Base-by-base conservation (phyloP, 2,113 vertebrate species). In the Corapipo altera region DNA sequence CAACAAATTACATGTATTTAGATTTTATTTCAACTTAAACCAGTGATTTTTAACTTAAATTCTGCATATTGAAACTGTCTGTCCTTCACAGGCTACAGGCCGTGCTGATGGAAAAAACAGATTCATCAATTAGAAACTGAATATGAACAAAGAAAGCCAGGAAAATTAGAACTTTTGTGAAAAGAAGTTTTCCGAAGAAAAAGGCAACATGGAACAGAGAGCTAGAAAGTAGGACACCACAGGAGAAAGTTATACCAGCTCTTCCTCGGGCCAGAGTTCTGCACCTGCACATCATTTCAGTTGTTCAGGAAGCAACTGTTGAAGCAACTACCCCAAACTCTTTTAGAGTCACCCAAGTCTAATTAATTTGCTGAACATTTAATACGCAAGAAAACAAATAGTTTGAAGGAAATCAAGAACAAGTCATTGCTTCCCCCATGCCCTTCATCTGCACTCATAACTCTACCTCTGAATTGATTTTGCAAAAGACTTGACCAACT, bases 401-500 rank as follows among this genome's bases (percentile, higher is more conserved):
- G 76, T 62, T 46, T 70, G n/a, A 80, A 90, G 80, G 33, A 93
- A 89, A 77, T 32, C 51, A 64, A 77, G 46, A 14, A 32, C 52
- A 84, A 87, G 57, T 78, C 86, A 86, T 67, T 1, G 0, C 11
- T n/a, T 11, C 30, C 46, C 14, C 14, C 15, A 54, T 33, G 67
- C 59, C 65, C 77, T 88, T 71, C 75, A 43, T 15, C 27, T 70
- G n/a, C 43, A 67, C 33, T 73, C 0, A 0, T 13, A 67, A 81
- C 52, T 32, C 48, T 59, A 4, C 37, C 72, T 43, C 30, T 0
- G 3, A 71, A 92, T 5, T 15, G 18, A 70, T 94, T 93, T 84
- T 93, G 91, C 67, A 94, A 88, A 86, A 17, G 62, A 87, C 89
- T 62, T 44, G 66, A 91, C 78, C 91, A 74, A 79, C 75, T 74